Percentiles rank a stretch among this genome's conserved stretches.
Conservation (phyloP, 2,113 vertebrate species). For the Phaethornis superciliosus region DNA sequence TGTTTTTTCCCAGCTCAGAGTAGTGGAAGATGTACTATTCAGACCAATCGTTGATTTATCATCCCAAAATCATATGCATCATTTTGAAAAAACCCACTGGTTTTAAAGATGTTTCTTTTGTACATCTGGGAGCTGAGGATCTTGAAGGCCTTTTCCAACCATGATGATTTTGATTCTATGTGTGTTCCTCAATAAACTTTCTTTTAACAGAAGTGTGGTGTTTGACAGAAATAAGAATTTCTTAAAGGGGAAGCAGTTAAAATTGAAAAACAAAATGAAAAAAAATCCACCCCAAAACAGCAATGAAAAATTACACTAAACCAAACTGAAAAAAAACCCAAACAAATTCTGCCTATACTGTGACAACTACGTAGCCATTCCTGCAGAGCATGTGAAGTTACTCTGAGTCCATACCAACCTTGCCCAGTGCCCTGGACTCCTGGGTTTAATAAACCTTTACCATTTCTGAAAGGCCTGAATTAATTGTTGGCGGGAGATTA, state of each 20-base stretch:
- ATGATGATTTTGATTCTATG: no score
- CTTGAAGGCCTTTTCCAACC: no score
- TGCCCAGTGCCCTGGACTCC: not conserved
- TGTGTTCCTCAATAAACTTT: not conserved
- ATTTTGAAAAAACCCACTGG: not conserved
- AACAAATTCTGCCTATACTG: not conserved
- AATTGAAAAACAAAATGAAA: not conserved
- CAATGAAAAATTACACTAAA: not conserved
- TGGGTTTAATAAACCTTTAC: not conserved
- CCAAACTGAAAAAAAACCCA: not conserved
- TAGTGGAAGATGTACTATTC: not conserved
- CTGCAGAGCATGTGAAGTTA: not conserved
- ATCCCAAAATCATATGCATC: not conserved
- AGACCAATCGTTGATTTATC: not conserved
- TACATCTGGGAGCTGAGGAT: not conserved
- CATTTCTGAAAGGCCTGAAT: not conserved
- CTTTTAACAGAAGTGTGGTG: not conserved
- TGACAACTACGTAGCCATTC: not conserved
- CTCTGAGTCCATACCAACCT: not conserved
- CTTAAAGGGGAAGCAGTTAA: not conserved
- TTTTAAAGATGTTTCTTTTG: not conserved
- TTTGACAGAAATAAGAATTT: not conserved
- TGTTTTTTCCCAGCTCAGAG: not conserved
- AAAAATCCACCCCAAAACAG: rapidly evolving
- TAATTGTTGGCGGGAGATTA: not conserved